Conservation (phyloP, 2,113 vertebrate species). For the Hippocampus barbouri region DNA sequence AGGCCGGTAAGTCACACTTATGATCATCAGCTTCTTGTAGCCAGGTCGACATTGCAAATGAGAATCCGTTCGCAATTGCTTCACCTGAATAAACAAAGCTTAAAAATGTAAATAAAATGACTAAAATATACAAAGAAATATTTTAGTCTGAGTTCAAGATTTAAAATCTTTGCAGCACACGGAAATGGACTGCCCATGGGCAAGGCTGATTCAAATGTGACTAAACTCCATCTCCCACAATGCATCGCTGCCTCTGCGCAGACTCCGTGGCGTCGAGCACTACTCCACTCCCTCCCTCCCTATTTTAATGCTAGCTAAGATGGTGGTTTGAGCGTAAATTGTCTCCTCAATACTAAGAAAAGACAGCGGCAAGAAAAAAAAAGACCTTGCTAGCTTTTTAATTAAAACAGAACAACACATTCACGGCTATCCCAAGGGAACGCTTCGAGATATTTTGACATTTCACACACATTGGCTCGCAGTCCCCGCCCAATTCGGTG, state of each 20-base stretch:
- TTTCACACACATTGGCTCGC: slow-evolving; percentile 62
- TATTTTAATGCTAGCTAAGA: slow-evolving; percentile 78
- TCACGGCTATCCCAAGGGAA: slow-evolving; percentile 48
- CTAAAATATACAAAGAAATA: background rate
- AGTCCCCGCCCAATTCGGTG: slow-evolving; percentile 73
- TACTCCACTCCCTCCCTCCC: slow-evolving; percentile 72
- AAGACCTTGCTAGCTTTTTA: slow-evolving; percentile 63
- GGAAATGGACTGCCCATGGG: background rate
- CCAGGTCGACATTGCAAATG: no score
- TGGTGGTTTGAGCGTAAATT: slow-evolving; percentile 79
- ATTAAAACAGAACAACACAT: slow-evolving; percentile 54
- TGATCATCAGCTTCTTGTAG: no score
- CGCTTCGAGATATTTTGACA: slow-evolving; percentile 54
- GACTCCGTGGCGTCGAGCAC: slow-evolving; percentile 56
- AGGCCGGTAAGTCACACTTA: no score
- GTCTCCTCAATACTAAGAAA: slow-evolving; percentile 70
- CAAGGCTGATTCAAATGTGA: background rate
- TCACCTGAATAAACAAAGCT: no score
- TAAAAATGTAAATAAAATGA: background rate
- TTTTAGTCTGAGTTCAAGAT: background rate
- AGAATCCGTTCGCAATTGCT: no score
- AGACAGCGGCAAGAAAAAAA: slow-evolving; percentile 64
- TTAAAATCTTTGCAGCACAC: background rate
- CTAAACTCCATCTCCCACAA: slow-evolving; percentile 64
- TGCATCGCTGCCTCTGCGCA: slow-evolving; percentile 54